Evolutionary conservation across 2,888 invertebrate genomes (phyloP).

Genomic region (Ellobium chinense): DNA sequence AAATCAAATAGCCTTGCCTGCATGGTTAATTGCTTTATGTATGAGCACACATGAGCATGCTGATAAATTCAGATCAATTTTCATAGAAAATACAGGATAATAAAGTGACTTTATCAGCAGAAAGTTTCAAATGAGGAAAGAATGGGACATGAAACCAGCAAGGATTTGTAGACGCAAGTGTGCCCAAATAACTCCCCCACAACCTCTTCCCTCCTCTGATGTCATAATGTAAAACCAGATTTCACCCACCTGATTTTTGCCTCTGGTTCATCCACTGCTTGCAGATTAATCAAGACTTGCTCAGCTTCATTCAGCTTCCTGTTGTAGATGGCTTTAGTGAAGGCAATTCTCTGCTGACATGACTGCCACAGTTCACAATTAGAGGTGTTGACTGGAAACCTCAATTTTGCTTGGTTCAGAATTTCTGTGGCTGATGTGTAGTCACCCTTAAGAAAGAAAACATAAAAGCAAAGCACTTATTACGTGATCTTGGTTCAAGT

Average conservation of each 20-base stretch:
- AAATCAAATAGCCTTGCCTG: no score
- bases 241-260: constrained; percentile 79
- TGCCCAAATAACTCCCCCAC: no score
- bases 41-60: no score
- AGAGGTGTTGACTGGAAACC: constrained; percentile 84
- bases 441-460: constrained; percentile 81
- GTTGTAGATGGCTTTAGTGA: constrained; percentile 71
- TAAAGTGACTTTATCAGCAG: no score
- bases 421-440: constrained; percentile 82
- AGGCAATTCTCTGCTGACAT: constrained; percentile 77
- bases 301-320: constrained; percentile 87
- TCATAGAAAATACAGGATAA: no score
- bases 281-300: constrained; percentile 85
- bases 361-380: constrained; percentile 85
- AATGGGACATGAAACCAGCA: no score
- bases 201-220: no score
- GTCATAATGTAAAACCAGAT: no score
- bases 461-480: not conserved
- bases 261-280: constrained; percentile 85
- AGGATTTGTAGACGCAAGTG: no score
- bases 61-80: no score
- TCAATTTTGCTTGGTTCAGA: constrained; percentile 83
- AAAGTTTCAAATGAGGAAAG: no score
- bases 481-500: not conserved
- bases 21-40: no score